Evolutionary conservation across 2,888 invertebrate species (phyloP).

Genomic region (Xestoiulus laeticollis): DNA sequence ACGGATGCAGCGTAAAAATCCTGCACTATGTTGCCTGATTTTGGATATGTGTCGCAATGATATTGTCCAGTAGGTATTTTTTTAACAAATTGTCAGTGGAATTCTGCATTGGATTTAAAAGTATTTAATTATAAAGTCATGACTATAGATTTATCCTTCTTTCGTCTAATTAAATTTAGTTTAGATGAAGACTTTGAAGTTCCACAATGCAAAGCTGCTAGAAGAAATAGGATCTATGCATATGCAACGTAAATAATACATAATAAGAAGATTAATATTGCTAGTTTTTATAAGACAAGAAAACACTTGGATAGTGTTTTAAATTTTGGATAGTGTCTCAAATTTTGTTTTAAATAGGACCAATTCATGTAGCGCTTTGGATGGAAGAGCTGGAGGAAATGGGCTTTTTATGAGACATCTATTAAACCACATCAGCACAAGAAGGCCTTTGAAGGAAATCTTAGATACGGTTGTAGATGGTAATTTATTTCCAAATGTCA

Average conservation of each 20-base stretch:
- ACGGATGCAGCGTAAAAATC: slow-evolving; percentile 45
- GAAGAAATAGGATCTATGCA: slow-evolving; percentile 32
- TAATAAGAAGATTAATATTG: neutral
- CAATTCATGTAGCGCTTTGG: slow-evolving; percentile 31
- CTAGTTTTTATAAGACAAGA: no score
- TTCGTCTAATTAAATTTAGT: neutral
- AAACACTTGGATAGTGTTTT: no score
- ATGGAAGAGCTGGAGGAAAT: slow-evolving; percentile 47
- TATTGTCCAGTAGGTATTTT: neutral
- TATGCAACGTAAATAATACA: neutral
- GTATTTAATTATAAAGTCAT: neutral
- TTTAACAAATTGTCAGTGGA: neutral
- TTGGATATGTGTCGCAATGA: slow-evolving; percentile 49
- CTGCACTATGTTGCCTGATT: slow-evolving; percentile 45
- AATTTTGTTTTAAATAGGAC: slow-evolving; percentile 14
- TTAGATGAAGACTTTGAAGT: neutral
- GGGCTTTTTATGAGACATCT: slow-evolving; percentile 50
- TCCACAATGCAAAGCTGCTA: neutral
- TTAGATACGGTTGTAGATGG: slow-evolving; percentile 7
- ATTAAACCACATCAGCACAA: slow-evolving; percentile 1
- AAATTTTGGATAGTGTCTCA: no score
- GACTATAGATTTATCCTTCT: neutral
- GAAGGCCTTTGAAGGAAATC: slow-evolving; percentile 45
- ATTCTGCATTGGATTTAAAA: neutral
- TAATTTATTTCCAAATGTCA: neutral